These are phyloP conservation scores for Nasua narica DNA, from an alignment of 2,797 vertebrate genomes.

Conservation along the genomic window DNA sequence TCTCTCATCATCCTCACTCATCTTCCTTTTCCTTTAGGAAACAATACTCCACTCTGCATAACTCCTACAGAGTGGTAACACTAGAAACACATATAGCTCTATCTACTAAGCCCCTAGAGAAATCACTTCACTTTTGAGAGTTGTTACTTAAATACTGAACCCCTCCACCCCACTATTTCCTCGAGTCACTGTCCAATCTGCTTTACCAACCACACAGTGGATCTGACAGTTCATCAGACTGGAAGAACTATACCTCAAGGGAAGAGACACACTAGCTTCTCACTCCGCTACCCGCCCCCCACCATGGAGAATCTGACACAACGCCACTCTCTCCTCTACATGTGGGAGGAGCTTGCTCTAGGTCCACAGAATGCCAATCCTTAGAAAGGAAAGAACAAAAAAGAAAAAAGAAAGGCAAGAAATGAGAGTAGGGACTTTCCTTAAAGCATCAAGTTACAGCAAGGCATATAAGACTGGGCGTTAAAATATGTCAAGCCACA, in stretches of 20 bases:
- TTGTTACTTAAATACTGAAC: not conserved
- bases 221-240: conserved; percentile 82
- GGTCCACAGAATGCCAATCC: conserved; percentile 33
- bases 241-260: conserved; percentile 78
- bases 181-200: conserved; percentile 71
- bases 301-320: conserved; percentile 58
- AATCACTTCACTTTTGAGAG: conserved; percentile 18
- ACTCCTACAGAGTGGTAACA: not conserved
- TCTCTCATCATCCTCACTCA: not conserved
- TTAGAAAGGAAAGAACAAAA: conserved; percentile 20
- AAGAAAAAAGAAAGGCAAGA: conserved; percentile 65
- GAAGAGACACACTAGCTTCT: conserved; percentile 73
- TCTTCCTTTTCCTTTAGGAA: not conserved
- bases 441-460: conserved; percentile 70
- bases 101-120: not conserved
- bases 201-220: conserved; percentile 74
- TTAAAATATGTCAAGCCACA: conserved; percentile 67
- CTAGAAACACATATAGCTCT: not conserved
- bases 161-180: not conserved
- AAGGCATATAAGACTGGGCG: conserved; percentile 44
- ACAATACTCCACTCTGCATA: not conserved
- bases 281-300: not conserved
- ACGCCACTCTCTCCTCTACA: conserved; percentile 65
- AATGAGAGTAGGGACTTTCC: conserved; percentile 60
- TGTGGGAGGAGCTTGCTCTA: conserved; percentile 50